Evolutionary conservation across 2,888 invertebrate genomes (phyloP), one percentile per base, ranked within the genome.

Genomic region (Clunio marinus): DNA sequence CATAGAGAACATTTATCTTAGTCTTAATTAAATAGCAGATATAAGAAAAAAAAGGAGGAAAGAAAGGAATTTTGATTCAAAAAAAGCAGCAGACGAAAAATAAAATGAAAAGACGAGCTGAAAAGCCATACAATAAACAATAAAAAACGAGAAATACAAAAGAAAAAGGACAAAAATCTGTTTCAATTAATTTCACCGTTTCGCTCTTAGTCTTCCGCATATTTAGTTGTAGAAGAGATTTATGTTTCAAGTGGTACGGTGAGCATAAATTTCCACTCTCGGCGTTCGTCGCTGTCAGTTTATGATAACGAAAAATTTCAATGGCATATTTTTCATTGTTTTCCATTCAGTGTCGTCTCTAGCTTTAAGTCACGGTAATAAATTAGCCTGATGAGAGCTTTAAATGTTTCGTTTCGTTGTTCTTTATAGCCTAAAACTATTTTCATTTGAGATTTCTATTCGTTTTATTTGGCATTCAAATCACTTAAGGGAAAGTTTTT

Each of bases 181-280:
- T 15, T 45, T 45, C 45, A 45, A n/a, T 45, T 45, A 45, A 45
- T 45, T 45, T 15, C 45, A 45, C 45, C 8, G 45, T 45, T 45
- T 32, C 35, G 35, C 7, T 32, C 13, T 32, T 5, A 32, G 35
- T 32, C 35, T 5, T 32, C 13, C 35, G 35, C 35, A 8, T 32
- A 15, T 45, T 45, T 45, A n/a, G 45, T 45, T 45, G 8, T 7
- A 5, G 15, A 15, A 7, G 45, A 45, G 45, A 45, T 45, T 45
- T 45, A 45, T 45, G 45, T 7, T 15, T 15, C 4, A 45, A n/a
- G 45, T 7, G 45, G 45, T 32, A 32, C 13, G 13, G 45, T 10
- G n/a, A 15, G 45, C 45, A 45, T 45, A 45, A 45, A 45, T 45
- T 45, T 45, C 13, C 5, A 5, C n/a, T 45, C n/a, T 45, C 15